A percentile compares a stretch with the other conserved stretches of the same genome.
Conservation (phyloP, 2,888 invertebrate species). For the Leptinotarsa juncta region DNA sequence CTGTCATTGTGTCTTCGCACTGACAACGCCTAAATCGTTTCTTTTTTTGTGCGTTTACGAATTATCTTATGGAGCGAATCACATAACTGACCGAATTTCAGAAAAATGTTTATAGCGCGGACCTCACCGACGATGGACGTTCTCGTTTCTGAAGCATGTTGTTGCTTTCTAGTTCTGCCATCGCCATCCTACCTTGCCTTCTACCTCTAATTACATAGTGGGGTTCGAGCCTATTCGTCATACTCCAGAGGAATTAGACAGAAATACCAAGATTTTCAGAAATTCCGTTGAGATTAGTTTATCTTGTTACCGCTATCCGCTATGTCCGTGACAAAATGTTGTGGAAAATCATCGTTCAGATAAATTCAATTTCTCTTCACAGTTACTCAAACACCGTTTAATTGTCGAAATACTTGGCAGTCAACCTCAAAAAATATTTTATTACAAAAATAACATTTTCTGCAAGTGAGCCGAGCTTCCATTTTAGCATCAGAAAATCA, state of each 20-base stretch:
- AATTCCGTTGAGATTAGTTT: background rate
- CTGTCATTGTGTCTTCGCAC: slow-evolving; percentile 36
- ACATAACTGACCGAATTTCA: slow-evolving; percentile 48
- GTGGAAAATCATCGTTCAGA: background rate
- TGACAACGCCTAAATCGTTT: background rate
- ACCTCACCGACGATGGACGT: slow-evolving; percentile 8
- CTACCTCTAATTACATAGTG: slow-evolving; percentile 47
- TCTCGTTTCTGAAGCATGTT: slow-evolving; percentile 31
- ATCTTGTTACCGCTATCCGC: slow-evolving; percentile 8
- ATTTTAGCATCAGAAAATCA: too few relatives aligned
- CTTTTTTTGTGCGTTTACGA: slow-evolving; percentile 1
- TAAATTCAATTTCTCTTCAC: too few relatives aligned
- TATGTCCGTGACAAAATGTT: background rate
- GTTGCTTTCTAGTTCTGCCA: slow-evolving; percentile 47
- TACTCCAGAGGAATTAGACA: slow-evolving; percentile 31
- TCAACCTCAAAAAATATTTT: too few relatives aligned
- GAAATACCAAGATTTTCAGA: background rate
- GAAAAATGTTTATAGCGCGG: slow-evolving; percentile 44
- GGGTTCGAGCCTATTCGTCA: slow-evolving; percentile 48
- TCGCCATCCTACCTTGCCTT: slow-evolving; percentile 50
- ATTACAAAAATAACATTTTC: too few relatives aligned
- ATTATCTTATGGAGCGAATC: slow-evolving; percentile 33
- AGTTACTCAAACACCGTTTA: too few relatives aligned
- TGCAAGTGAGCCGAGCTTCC: too few relatives aligned
- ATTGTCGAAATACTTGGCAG: too few relatives aligned